These are phyloP conservation scores for Nezara viridula DNA, from an alignment of 2,888 invertebrate species.

Conservation along the genomic window DNA sequence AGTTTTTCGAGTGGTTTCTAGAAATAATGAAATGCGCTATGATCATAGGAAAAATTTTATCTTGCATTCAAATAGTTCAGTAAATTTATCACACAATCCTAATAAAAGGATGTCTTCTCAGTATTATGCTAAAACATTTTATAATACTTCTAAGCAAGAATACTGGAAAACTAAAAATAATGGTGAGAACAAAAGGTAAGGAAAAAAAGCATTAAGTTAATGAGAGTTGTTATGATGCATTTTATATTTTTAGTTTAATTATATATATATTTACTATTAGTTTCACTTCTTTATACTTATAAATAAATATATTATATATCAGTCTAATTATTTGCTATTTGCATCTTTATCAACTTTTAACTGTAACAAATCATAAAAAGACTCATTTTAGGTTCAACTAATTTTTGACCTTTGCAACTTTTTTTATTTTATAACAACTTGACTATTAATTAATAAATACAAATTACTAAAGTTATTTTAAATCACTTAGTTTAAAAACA, in stretches of 20 bases:
- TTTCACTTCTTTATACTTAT: background rate
- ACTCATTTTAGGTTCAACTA: background rate
- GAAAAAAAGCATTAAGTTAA: background rate
- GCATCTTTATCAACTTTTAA: background rate
- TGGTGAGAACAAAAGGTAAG: conserved; percentile 58
- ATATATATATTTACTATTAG: background rate
- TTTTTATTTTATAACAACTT: background rate
- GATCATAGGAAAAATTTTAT: conserved; percentile 49
- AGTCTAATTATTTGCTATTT: background rate
- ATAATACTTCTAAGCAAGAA: conserved; percentile 55
- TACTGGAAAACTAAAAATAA: conserved; percentile 56
- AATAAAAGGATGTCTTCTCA: conserved; percentile 45
- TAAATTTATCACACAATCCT: conserved; percentile 32
- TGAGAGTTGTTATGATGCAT: background rate
- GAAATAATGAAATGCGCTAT: conserved; percentile 45
- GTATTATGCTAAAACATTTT: conserved; percentile 41
- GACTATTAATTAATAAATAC: too few species aligned
- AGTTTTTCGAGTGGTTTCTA: conserved; percentile 36
- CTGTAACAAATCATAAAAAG: too few species aligned
- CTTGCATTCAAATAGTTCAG: conserved; percentile 41
- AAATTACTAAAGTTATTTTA: too few species aligned
- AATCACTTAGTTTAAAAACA: too few species aligned
- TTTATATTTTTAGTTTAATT: background rate
- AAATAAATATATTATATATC: too few species aligned
- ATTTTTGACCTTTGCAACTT: background rate